Base-by-base conservation (phyloP, 2,888 invertebrate species). In the Hedychridium roseum region DNA sequence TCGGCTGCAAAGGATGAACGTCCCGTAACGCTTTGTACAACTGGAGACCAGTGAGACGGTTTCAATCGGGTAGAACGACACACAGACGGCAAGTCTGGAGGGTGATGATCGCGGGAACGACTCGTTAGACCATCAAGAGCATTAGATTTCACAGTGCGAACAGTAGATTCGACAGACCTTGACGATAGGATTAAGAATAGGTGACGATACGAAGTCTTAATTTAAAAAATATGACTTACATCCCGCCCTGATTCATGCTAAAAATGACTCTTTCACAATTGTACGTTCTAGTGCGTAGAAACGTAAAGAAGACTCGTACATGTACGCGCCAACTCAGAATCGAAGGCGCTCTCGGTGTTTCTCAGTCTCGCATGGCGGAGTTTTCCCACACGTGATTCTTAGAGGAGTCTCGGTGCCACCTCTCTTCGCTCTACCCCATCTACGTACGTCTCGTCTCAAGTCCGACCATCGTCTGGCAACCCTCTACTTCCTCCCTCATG, bases 341-440 rank as follows among this genome's bases (percentile, higher is more conserved):
- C 70, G 68, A 71, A 70, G 62, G 61, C 63, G 62, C 60, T n/a
- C n/a, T n/a, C n/a, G n/a, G 60, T 61, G 65, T 73, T 73, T 73
- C 73, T 73, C 73, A 73, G 74, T 74, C 74, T 74, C 74, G 74
- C 74, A 72, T 74, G 69, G 64, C 50, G 43, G 74, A 61, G 58
- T 57, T 74, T 74, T 74, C 73, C 74, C 73, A 74, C 70, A 68
- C 64, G 61, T 57, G 62, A 60, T 54, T 70, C 63, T 47, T 54
- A 55, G 14, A 16, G 28, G 5, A 27, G 18, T 3, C 15, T 57
- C 32, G n/a, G n/a, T n/a, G n/a, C 30, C 43, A 51, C 36, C 27
- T 46, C 54, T 53, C 48, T 43, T 44, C 43, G 32, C 41, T 18
- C 17, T 47, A 54, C 54, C 57, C 39, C 43, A 57, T n/a, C n/a